Conservation (phyloP, 2,888 invertebrate species). For the Melinaea marsaeus region DNA sequence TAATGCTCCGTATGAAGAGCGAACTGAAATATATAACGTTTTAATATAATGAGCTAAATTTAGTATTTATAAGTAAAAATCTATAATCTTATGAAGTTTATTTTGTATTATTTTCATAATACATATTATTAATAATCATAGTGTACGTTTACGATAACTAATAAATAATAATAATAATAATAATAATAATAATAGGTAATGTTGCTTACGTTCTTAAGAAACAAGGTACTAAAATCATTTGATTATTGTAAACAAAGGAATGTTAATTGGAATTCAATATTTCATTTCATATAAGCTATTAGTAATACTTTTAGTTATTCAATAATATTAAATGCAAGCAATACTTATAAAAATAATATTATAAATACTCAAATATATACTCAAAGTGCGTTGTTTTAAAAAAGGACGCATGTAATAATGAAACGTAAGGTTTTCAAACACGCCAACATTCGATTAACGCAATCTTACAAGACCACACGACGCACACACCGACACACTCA, state of each 20-base stretch:
- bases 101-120: too few species aligned
- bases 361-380: neutral
- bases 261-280: neutral
- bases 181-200: too few species aligned
- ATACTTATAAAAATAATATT: neutral
- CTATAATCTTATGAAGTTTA: too few species aligned
- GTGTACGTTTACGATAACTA: too few species aligned
- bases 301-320: neutral
- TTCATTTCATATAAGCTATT: neutral
- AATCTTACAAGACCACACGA: constrained; percentile 54
- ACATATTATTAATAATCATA: too few species aligned
- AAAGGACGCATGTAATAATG: constrained; percentile 21
- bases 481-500: constrained; percentile 65
- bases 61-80: too few species aligned
- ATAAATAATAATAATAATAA: too few species aligned
- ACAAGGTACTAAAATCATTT: too few species aligned
- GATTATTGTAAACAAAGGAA: constrained; percentile 2
- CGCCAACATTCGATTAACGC: constrained; percentile 46
- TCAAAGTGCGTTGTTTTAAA: constrained; percentile 2
- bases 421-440: constrained; percentile 37
- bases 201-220: too few species aligned
- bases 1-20: neutral
- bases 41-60: neutral
- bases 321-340: neutral
- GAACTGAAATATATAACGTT: neutral